Conservation (phyloP, 2,113 vertebrate species). For the Pomatostomus ruficeps region DNA sequence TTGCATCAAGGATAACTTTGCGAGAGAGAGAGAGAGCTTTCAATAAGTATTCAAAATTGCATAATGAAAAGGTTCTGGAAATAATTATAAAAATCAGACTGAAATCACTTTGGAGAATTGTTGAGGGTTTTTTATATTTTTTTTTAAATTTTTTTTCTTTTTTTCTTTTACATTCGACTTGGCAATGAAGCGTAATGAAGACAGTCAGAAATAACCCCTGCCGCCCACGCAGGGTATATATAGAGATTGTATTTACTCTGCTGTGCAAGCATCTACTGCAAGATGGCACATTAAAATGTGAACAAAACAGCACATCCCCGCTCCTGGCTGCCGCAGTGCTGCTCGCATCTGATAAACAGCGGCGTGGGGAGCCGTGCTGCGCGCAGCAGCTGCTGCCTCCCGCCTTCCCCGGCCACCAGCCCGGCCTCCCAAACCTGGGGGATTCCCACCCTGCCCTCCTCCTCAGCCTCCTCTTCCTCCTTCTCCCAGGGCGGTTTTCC, state of each 20-base stretch:
- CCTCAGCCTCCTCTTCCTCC: background rate
- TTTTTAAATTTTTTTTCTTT: background rate
- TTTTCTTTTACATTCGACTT: slow-evolving; percentile 53
- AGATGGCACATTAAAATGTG: slow-evolving; percentile 66
- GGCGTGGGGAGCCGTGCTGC: slow-evolving; percentile 37
- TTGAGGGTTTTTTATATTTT: slow-evolving; percentile 33
- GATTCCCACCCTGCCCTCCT: background rate
- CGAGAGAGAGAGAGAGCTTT: slow-evolving; percentile 35
- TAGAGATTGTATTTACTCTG: slow-evolving; percentile 69
- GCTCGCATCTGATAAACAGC: slow-evolving; percentile 57
- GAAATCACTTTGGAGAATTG: slow-evolving; percentile 58
- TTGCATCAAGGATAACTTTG: slow-evolving; percentile 44
- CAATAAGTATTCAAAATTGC: slow-evolving; percentile 61
- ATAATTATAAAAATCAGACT: slow-evolving; percentile 66
- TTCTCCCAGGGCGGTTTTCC: background rate
- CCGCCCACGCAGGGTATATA: slow-evolving; percentile 68
- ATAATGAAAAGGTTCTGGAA: slow-evolving; percentile 75
- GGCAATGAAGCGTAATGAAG: slow-evolving; percentile 62
- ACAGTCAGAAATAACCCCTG: slow-evolving; percentile 70
- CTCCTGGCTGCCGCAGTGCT: slow-evolving; percentile 67
- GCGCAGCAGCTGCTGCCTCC: slow-evolving; percentile 5
- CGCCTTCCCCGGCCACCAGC: background rate
- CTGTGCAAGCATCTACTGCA: slow-evolving; percentile 69
- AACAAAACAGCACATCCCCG: slow-evolving; percentile 64
- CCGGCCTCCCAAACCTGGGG: background rate